A percentile compares a stretch with the other conserved stretches of the same genome.
phyloP scores from a whole-genome alignment of 2,113 vertebrate species.

The Cryptomyrus ogoouensis region DNA sequence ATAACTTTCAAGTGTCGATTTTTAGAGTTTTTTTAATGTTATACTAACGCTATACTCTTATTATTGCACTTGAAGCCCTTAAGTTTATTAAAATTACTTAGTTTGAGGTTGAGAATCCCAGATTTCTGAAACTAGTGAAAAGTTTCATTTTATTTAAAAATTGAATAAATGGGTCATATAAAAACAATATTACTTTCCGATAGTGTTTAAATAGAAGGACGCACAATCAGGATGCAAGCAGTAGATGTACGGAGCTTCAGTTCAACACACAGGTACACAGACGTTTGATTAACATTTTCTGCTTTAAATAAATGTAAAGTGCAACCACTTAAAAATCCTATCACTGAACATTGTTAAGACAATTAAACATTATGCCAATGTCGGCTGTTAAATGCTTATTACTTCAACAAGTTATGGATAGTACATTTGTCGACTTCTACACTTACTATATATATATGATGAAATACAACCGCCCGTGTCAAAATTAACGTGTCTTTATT shows the following conservation, averaged over 20 bases:
- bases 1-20: not conserved
- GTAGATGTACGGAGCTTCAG: not conserved
- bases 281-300: not conserved
- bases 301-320: not conserved
- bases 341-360: not conserved
- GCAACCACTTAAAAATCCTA: not conserved
- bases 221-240: not conserved
- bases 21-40: not conserved
- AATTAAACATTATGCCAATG: not conserved
- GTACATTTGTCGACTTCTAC: not conserved
- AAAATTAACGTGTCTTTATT: not conserved
- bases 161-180: not conserved
- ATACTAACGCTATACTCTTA: not conserved
- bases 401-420: not conserved
- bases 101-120: not conserved
- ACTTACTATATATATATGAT: not conserved
- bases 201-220: not conserved
- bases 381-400: not conserved
- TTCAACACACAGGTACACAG: not conserved
- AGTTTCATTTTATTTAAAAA: not conserved
- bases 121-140: not conserved
- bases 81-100: not conserved
- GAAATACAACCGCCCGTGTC: not conserved
- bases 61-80: not conserved
- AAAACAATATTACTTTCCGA: not conserved